phyloP scores from a whole-genome alignment of 1,140 invertebrate genomes.

The Gryon sp. region DNA sequence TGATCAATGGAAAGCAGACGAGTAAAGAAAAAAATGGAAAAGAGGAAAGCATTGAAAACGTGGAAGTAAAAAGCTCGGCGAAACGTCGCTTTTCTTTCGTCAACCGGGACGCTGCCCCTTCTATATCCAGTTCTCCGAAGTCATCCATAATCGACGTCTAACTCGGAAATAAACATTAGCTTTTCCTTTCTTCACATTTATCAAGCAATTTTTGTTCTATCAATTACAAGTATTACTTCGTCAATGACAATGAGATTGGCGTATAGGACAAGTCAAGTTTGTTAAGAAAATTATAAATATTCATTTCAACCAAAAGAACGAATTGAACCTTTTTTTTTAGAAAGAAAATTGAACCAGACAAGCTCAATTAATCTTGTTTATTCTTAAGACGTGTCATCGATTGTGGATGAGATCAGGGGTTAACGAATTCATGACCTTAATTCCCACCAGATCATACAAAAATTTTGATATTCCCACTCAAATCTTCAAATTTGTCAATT shows the following conservation, averaged over 20 bases:
- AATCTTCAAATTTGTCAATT: constrained; percentile 19
- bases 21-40: constrained; percentile 25
- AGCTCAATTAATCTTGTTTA: no score
- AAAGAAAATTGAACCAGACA: no score
- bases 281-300: no score
- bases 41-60: constrained; percentile 9
- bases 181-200: constrained; percentile 17
- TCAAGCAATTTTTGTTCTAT: no score
- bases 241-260: no score
- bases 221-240: no score
- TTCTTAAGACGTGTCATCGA: constrained; percentile 5
- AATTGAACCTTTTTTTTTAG: not conserved
- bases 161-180: constrained; percentile 9
- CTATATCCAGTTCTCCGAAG: constrained; percentile 68
- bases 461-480: no score
- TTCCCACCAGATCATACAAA: constrained; percentile 14
- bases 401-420: constrained; percentile 12
- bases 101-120: constrained; percentile 74
- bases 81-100: constrained; percentile 79
- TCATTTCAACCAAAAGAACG: no score
- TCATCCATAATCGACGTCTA: constrained; percentile 58
- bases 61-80: constrained; percentile 68
- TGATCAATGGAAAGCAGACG: constrained; percentile 20
- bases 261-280: no score
- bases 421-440: constrained; percentile 6